phyloP scores from a whole-genome alignment of 2,797 vertebrate species.

The Cetoscarus ocellatus region DNA sequence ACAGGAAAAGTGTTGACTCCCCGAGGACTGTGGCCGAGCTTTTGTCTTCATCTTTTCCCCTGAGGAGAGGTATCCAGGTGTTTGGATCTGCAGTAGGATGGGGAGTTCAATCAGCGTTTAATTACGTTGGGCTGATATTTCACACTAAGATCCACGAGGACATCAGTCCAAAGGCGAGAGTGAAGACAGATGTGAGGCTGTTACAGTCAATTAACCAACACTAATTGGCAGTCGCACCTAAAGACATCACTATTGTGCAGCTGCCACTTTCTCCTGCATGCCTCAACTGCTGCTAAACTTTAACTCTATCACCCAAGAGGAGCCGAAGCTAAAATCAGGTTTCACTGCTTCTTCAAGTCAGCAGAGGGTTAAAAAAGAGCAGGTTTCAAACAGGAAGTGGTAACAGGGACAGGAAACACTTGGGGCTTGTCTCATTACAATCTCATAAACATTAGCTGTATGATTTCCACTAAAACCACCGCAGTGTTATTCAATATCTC shows the following conservation, averaged over 20 bases:
- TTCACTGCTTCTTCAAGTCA: neutral
- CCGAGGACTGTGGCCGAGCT: neutral
- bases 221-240: slow-evolving; percentile 33
- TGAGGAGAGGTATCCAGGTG: slow-evolving; percentile 6
- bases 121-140: slow-evolving; percentile 24
- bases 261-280: slow-evolving; percentile 2
- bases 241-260: slow-evolving; percentile 2
- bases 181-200: slow-evolving; percentile 26
- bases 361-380: no score
- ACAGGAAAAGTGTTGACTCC: neutral
- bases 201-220: slow-evolving; percentile 48
- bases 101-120: slow-evolving; percentile 33
- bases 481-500: no score
- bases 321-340: neutral
- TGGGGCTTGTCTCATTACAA: no score
- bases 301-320: neutral
- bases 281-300: slow-evolving; percentile 7
- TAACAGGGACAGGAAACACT: no score
- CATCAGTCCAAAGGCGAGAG: neutral
- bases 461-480: no score
- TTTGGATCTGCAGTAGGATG: slow-evolving; percentile 12
- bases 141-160: slow-evolving; percentile 25
- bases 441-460: no score
- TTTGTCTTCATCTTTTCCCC: neutral
- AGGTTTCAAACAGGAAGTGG: no score